Conservation (phyloP, 92 coral and sea anemone species). For the Siderastrea siderea region DNA sequence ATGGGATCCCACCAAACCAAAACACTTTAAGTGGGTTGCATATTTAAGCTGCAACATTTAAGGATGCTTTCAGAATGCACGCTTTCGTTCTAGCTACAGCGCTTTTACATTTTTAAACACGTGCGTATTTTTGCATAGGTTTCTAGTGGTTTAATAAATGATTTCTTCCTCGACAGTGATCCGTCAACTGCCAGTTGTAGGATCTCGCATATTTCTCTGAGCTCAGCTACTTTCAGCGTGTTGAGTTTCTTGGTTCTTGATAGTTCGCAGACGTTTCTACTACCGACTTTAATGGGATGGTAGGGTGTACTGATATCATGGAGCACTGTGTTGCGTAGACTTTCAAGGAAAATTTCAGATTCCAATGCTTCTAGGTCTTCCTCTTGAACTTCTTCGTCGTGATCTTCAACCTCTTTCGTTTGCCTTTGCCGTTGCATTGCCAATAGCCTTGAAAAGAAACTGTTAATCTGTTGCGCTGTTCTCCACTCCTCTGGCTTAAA, state of each 20-base stretch:
- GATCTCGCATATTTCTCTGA: constrained; percentile 24
- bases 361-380: constrained; percentile 38
- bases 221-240: constrained; percentile 29
- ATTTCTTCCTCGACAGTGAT: constrained; percentile 33
- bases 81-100: not conserved
- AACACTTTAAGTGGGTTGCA: not conserved
- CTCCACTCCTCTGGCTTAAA: constrained; percentile 47
- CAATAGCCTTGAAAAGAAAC: constrained; percentile 44
- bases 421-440: constrained; percentile 35
- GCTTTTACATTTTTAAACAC: constrained; percentile 19
- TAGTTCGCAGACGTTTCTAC: constrained; percentile 38
- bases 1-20: no score
- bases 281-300: constrained; percentile 42
- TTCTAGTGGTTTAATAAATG: constrained; percentile 32
- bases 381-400: not conserved
- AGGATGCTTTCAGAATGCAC: not conserved
- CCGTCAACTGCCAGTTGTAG: constrained; percentile 20
- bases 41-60: not conserved
- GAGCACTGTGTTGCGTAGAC: constrained; percentile 14
- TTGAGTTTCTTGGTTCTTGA: constrained; percentile 28
- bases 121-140: constrained; percentile 22
- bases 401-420: constrained; percentile 7
- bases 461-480: constrained; percentile 40
- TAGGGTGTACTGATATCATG: constrained; percentile 16
- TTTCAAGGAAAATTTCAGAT: constrained; percentile 26